These are phyloP conservation scores for Camelus bactrianus DNA, from an alignment of 2,113 vertebrate species.

Conservation along the genomic window DNA sequence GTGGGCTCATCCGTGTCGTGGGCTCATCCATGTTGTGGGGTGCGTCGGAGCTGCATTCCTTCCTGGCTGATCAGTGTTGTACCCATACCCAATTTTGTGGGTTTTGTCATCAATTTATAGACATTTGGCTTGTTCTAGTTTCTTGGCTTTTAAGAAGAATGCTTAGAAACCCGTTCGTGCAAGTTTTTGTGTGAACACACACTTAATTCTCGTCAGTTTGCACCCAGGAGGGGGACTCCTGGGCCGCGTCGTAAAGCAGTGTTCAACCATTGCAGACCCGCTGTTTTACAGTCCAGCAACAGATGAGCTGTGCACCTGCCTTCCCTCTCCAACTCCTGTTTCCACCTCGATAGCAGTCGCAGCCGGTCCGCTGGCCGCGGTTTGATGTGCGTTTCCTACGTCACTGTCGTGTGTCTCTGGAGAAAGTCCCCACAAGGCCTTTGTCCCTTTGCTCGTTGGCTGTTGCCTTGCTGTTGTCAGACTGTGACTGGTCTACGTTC, in stretches of 20 bases:
- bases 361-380: neutral
- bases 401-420: neutral
- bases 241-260: neutral
- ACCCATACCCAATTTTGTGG: too few relatives aligned
- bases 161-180: neutral
- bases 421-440: neutral
- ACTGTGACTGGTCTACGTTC: neutral
- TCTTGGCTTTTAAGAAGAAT: neutral
- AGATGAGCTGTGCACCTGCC: too few relatives aligned
- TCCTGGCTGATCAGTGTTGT: too few relatives aligned
- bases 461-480: neutral
- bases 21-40: too few relatives aligned
- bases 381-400: neutral
- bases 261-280: neutral
- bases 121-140: neutral
- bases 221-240: neutral
- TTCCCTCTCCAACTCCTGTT: too few relatives aligned
- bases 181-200: neutral
- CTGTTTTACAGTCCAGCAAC: too few relatives aligned
- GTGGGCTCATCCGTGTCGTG: too few relatives aligned
- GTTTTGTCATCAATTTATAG: neutral
- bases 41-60: too few relatives aligned
- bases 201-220: neutral
- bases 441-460: neutral
- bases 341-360: accelerated